Percentiles rank a stretch among this genome's conserved stretches.
Conservation (phyloP, 1,140 invertebrate species). For the Ostrea edulis region DNA sequence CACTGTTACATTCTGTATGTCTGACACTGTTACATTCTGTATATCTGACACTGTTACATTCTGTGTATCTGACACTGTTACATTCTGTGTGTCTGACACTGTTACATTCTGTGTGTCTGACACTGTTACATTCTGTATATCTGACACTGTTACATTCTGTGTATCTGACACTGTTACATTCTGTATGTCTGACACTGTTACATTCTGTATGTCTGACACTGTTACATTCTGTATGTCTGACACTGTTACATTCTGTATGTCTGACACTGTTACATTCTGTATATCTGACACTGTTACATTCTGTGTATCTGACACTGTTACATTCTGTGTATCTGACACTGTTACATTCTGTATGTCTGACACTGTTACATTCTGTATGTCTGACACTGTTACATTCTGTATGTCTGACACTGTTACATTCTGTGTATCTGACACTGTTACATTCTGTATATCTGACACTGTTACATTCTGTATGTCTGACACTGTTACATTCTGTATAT, state of each 20-base stretch:
- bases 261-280: not conserved
- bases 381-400: not conserved
- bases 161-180: constrained; percentile 39
- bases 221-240: constrained; percentile 39
- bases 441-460: constrained; percentile 44
- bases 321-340: constrained; percentile 43
- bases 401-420: constrained; percentile 39
- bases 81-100: constrained; percentile 43
- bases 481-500: constrained; percentile 43
- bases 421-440: constrained; percentile 42
- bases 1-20: constrained; percentile 43
- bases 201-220: constrained; percentile 44
- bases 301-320: constrained; percentile 42
- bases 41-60: constrained; percentile 39
- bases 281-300: constrained; percentile 39
- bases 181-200: constrained; percentile 42
- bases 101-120: constrained; percentile 39
- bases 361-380: constrained; percentile 43
- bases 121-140: constrained; percentile 43
- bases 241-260: constrained; percentile 43
- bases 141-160: not conserved
- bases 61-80: constrained; percentile 42
- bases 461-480: constrained; percentile 39
- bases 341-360: constrained; percentile 39
- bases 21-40: not conserved